These are phyloP conservation scores for Iselma pallidipennis DNA, from an alignment of 2,888 invertebrate genomes.

Conservation along the genomic window DNA sequence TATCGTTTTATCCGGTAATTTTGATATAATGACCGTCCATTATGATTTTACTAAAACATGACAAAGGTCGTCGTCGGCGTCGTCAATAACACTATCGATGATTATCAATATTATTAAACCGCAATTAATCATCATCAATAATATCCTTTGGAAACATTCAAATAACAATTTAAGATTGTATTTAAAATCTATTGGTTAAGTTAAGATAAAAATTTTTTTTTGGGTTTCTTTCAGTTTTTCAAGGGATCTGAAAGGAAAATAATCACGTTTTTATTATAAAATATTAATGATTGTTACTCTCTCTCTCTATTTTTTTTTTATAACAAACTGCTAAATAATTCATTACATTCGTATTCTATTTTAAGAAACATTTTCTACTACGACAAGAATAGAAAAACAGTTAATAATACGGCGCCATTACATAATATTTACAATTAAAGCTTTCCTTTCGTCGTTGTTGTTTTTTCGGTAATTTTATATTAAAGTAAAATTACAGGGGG, in stretches of 20 bases:
- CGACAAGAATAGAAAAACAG: constrained; percentile 18
- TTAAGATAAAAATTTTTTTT: too few relatives aligned
- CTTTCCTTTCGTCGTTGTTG: too few relatives aligned
- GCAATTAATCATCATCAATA: background rate
- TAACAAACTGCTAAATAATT: constrained; percentile 19
- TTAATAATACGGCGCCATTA: constrained; percentile 18
- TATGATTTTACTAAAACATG: background rate
- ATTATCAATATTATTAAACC: background rate
- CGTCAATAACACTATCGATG: background rate
- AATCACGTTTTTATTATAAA: too few relatives aligned
- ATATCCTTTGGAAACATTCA: too few relatives aligned
- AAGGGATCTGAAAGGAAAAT: background rate
- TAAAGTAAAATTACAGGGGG: too few relatives aligned
- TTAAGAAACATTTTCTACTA: constrained; percentile 13
- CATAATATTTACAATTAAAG: constrained; percentile 9
- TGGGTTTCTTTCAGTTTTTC: too few relatives aligned
- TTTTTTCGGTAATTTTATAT: background rate
- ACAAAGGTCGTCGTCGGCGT: background rate
- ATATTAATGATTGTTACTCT: background rate
- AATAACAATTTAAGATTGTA: too few relatives aligned
- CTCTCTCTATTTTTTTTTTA: background rate
- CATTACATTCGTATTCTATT: constrained; percentile 19
- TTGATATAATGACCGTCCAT: background rate
- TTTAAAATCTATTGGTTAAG: too few relatives aligned
- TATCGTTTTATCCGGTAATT: background rate